Conservation (phyloP, 2,797 vertebrate genomes). For the Chiroxiphia lanceolata region DNA sequence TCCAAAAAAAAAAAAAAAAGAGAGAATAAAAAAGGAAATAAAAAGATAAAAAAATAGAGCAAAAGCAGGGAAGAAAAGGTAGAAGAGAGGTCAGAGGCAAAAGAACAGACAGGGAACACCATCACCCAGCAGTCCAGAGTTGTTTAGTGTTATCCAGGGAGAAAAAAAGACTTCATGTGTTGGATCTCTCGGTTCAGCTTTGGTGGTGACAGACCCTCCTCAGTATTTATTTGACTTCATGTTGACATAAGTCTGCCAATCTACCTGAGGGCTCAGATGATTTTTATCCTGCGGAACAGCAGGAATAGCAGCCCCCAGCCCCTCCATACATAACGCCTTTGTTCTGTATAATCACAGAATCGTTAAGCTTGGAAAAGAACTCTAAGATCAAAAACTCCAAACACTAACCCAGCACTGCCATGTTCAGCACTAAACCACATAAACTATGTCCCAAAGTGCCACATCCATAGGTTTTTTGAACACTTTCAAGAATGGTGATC, state of each 20-base stretch:
- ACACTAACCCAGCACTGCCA: background rate
- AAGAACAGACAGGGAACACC: background rate
- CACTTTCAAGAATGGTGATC: background rate
- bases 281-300: accelerated
- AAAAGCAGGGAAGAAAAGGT: background rate
- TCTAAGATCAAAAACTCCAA: background rate
- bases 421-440: background rate
- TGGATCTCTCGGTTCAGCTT: background rate
- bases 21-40: background rate
- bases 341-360: background rate
- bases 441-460: background rate
- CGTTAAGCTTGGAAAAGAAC: background rate
- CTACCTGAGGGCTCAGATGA: background rate
- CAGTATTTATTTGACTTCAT: too few species aligned
- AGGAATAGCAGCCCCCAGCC: background rate
- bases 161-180: background rate
- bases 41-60: accelerated
- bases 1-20: background rate
- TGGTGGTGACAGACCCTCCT: background rate
- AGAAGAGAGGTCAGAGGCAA: background rate
- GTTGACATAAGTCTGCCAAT: background rate
- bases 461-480: background rate
- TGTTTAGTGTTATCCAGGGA: background rate
- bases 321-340: accelerated
- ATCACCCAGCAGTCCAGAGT: background rate